Conservation (phyloP, 2,113 vertebrate species). For the Esox niger region DNA sequence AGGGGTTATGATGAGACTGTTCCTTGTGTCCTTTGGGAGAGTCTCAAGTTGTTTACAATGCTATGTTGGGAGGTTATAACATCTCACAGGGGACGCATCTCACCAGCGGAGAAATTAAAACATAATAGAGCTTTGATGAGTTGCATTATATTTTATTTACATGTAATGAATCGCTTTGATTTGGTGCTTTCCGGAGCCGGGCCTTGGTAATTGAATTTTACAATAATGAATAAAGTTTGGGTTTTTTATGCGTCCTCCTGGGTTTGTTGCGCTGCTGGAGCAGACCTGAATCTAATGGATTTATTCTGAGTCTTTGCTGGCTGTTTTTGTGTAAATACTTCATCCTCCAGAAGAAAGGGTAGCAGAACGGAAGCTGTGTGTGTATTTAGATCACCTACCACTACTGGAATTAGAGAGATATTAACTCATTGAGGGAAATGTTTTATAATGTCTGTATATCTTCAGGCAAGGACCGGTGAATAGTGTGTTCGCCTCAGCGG, state of each 20-base stretch:
- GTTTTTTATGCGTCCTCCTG: background rate
- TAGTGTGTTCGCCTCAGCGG: background rate
- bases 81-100: slow-evolving; percentile 27
- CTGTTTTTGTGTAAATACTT: slow-evolving; percentile 23
- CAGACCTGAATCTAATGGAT: slow-evolving; percentile 21
- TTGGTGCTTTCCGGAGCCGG: slow-evolving; percentile 22
- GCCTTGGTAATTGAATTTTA: slow-evolving; percentile 37
- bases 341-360: background rate
- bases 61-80: slow-evolving; percentile 31
- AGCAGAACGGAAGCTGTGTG: background rate
- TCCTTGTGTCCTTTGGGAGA: slow-evolving; percentile 24
- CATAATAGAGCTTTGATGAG: slow-evolving; percentile 45
- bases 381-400: background rate
- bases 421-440: too few relatives aligned
- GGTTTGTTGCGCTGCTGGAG: slow-evolving; percentile 4
- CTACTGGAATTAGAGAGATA: background rate
- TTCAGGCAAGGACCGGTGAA: background rate
- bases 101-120: slow-evolving; percentile 34
- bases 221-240: slow-evolving; percentile 45
- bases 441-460: background rate
- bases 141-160: slow-evolving; percentile 44
- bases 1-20: slow-evolving; percentile 20
- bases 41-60: slow-evolving; percentile 40
- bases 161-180: slow-evolving; percentile 51
- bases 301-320: slow-evolving; percentile 23